Evolutionary conservation across 35 echinoderm and acorn worm genomes (phyloP).

Genomic region (Holothuria glaberrima): DNA sequence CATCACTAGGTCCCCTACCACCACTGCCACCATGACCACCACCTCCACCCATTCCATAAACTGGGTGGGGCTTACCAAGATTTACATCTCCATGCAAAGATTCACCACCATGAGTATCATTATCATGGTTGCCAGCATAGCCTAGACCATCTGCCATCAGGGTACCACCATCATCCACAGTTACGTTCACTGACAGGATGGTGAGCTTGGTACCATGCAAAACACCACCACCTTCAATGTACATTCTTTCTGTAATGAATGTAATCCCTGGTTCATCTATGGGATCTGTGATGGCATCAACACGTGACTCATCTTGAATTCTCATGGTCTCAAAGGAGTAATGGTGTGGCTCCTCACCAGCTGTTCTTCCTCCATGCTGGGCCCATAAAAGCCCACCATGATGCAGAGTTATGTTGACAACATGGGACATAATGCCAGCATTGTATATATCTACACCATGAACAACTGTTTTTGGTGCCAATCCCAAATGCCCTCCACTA

Average conservation of each 20-base stretch:
- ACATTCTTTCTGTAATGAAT: constrained; percentile 59
- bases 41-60: constrained; percentile 59
- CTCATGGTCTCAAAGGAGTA: constrained; percentile 81
- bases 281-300: constrained; percentile 80
- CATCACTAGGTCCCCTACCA: constrained; percentile 38
- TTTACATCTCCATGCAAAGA: constrained; percentile 94
- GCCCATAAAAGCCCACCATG: constrained; percentile 85
- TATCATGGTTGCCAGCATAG: constrained; percentile 65
- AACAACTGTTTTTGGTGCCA: constrained; percentile 82
- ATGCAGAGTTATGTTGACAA: constrained; percentile 82
- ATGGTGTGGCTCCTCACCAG: constrained; percentile 67
- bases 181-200: constrained; percentile 73
- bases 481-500: constrained; percentile 79
- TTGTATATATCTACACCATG: constrained; percentile 90
- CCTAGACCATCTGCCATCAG: constrained; percentile 80
- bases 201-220: constrained; percentile 82
- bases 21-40: constrained; percentile 96
- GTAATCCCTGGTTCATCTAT: constrained; percentile 90
- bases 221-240: constrained; percentile 84
- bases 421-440: constrained; percentile 81
- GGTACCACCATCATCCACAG: constrained; percentile 83
- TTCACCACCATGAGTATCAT: constrained; percentile 79
- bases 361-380: constrained; percentile 83
- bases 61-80: constrained; percentile 69
- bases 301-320: constrained; percentile 72